Evolutionary conservation across 2,113 vertebrate genomes (phyloP).

Genomic region (Microtus ochrogaster): DNA sequence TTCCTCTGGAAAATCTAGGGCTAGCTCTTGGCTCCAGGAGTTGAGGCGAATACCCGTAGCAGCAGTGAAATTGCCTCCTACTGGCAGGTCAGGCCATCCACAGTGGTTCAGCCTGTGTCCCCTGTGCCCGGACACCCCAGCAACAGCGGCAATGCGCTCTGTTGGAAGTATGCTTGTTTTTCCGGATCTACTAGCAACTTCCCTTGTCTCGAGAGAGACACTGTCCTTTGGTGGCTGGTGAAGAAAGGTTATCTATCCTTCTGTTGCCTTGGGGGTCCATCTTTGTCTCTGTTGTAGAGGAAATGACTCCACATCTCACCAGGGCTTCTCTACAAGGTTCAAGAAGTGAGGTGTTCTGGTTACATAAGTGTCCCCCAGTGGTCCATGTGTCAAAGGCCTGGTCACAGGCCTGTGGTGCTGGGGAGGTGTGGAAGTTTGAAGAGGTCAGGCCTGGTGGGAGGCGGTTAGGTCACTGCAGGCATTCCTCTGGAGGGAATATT

Average conservation of each 20-base stretch:
- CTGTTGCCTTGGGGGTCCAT: neutral
- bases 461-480: neutral
- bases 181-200: neutral
- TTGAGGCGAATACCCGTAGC: neutral
- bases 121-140: neutral
- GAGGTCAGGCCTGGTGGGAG: neutral
- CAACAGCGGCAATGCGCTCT: neutral
- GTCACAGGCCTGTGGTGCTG: neutral
- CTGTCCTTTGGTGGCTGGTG: neutral
- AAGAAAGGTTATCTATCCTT: neutral
- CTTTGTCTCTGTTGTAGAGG: neutral
- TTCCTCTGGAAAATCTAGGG: neutral
- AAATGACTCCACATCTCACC: neutral
- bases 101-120: neutral
- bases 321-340: neutral
- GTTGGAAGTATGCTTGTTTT: neutral
- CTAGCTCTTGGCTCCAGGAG: neutral
- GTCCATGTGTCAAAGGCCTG: neutral
- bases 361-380: neutral
- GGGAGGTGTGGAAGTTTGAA: neutral
- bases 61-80: neutral
- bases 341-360: neutral
- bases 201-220: neutral
- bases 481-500: neutral
- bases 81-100: fast-evolving